These are phyloP conservation scores for Palaemon carinicauda DNA, from an alignment of 1,140 invertebrate species.

Conservation along the genomic window DNA sequence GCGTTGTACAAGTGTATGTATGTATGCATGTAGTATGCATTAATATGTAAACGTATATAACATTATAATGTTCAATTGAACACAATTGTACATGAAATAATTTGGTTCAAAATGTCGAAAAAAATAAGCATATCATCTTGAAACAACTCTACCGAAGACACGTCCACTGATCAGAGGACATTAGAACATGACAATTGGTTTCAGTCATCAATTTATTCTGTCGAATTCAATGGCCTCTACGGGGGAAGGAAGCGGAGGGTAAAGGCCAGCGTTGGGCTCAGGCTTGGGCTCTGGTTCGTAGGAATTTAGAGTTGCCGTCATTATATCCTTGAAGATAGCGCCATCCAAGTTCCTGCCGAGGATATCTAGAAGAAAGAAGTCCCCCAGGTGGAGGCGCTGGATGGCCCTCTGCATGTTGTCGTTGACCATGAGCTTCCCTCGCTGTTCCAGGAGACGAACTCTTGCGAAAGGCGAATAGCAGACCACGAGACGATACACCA, in stretches of 20 bases:
- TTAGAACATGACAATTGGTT: too few species aligned
- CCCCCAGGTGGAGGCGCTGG: slow-evolving; percentile 57
- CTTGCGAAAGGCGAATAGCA: slow-evolving; percentile 43
- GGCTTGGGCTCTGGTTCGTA: not conserved
- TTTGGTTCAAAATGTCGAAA: too few species aligned
- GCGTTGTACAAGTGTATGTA: not conserved
- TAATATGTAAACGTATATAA: not conserved
- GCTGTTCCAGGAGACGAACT: slow-evolving; percentile 33
- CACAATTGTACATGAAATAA: not conserved
- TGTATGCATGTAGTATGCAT: not conserved
- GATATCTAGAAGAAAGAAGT: slow-evolving; percentile 61
- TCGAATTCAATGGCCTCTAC: slow-evolving; percentile 32
- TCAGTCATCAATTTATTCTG: slow-evolving; percentile 14
- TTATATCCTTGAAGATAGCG: slow-evolving; percentile 51
- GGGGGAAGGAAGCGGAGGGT: slow-evolving; percentile 20
- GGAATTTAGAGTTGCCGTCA: slow-evolving; percentile 10
- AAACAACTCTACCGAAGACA: too few species aligned
- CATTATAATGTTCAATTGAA: not conserved
- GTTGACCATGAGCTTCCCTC: slow-evolving; percentile 30
- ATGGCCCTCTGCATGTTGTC: slow-evolving; percentile 39
- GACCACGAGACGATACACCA: slow-evolving; percentile 58
- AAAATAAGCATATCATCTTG: too few species aligned
- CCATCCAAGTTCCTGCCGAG: slow-evolving; percentile 62
- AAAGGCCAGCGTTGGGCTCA: not conserved
- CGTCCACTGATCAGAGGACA: too few species aligned